These are phyloP conservation scores for Eupithecia abbreviata DNA, from an alignment of 2,888 invertebrate species.

Conservation along the genomic window DNA sequence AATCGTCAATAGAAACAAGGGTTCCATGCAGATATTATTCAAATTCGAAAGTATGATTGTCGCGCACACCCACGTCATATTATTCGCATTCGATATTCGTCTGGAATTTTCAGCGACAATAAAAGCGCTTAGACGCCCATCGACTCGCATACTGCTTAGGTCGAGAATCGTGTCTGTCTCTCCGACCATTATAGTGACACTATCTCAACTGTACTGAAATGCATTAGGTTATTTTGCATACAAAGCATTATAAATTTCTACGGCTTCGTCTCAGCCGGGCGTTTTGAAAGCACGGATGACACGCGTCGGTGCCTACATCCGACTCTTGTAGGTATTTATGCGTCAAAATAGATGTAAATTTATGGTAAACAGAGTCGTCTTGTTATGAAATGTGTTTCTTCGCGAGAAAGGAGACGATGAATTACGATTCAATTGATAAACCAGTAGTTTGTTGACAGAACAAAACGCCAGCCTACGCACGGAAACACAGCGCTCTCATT, in stretches of 20 bases:
- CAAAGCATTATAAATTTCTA: conserved; percentile 82
- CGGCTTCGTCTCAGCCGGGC: conserved; percentile 66
- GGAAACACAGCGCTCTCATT: conserved; percentile 17
- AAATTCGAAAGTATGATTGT: conserved; percentile 62
- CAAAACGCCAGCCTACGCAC: conserved; percentile 41
- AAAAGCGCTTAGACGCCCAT: conserved; percentile 56
- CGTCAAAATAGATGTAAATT: conserved; percentile 73
- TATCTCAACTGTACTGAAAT: conserved; percentile 64
- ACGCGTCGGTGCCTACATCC: conserved; percentile 68
- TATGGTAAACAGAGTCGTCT: conserved; percentile 72
- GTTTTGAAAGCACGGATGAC: conserved; percentile 78
- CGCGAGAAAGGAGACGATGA: conserved; percentile 55
- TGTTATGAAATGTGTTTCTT: conserved; percentile 60
- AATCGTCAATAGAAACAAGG: conserved; percentile 73
- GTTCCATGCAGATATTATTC: conserved; percentile 72
- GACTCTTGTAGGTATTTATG: conserved; percentile 58
- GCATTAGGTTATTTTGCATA: conserved; percentile 80
- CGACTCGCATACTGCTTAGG: conserved; percentile 58
- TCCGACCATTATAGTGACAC: conserved; percentile 63
- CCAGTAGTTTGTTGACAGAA: conserved; percentile 52
- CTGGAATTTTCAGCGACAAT: conserved; percentile 50
- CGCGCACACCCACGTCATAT: conserved; percentile 64
- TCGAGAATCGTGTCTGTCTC: conserved; percentile 61
- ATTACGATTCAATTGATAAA: conserved; percentile 45
- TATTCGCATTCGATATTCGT: conserved; percentile 57